Base-by-base conservation (phyloP, 1,140 invertebrate species). In the Lucilia sericata region DNA sequence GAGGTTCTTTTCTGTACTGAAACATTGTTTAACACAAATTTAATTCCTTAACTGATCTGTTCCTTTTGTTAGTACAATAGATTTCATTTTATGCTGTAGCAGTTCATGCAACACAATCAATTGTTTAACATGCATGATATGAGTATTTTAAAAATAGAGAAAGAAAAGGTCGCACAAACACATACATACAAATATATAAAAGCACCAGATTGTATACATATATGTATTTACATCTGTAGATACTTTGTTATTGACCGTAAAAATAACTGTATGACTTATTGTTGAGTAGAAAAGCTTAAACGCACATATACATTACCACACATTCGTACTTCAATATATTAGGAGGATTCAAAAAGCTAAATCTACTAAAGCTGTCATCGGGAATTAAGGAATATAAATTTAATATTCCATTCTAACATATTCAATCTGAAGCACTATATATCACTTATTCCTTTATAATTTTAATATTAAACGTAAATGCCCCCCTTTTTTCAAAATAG, bases 221-320 rank as follows among this genome's bases (percentile, higher is more conserved):
- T 36, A 8, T 36, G 8, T 10, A 51, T 51, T 36, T 55, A 30
- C 25, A 30, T 30, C 5, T 55, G 17, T 13, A 55, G 4, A 55
- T 55, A 55, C 51, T 55, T 55, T 55, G 51, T 55, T 55, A 55
- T 55, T 55, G 51, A 55, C 51, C 51, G 51, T 55, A 55, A 55
- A 55, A 55, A 55, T 17, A 55, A 17, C 51, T 55, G 51, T 55
- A 55, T 55, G 65, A 70, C n/a, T 70, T 70, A 70, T 70, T 70
- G 65, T 70, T 60, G 65, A 25, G n/a, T 25, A 70, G 8, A 21
- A 70, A 19, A 17, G 4, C 55, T n/a, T 2, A 70, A 3, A 21
- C 65, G 8, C n/a, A 21, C 9, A 25, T n/a, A 70, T 10, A 4
- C 19, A 25, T 21, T 30, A 3, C 25, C 25, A 30, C 25, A 70